Conservation (phyloP, 2,113 vertebrate species). For the Meles meles region DNA sequence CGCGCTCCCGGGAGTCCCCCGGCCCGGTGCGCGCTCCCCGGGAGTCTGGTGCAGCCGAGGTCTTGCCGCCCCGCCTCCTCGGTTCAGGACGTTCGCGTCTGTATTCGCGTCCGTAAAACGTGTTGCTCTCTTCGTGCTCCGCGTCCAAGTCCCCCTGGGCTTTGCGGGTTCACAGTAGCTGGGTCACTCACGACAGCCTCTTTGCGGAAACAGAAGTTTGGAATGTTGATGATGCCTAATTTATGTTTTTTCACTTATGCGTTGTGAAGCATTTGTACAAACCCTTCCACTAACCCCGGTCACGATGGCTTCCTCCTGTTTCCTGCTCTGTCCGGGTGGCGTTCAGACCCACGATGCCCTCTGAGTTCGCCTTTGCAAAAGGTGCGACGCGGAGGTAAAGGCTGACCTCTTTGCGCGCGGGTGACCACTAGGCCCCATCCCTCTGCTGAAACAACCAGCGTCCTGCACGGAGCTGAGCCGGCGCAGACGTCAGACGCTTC, state of each 20-base stretch:
- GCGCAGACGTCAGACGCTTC: not conserved
- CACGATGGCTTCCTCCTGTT: no score
- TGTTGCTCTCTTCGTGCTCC: not conserved
- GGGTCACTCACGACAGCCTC: not conserved
- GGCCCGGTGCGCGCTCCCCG: no score
- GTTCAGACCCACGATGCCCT: not conserved
- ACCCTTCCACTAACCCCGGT: not conserved
- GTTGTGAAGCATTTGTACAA: not conserved
- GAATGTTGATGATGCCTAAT: not conserved
- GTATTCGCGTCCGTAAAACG: not conserved
- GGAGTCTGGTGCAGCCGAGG: no score
- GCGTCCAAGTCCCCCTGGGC: not conserved
- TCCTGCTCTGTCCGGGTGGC: no score
- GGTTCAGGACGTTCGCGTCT: not conserved
- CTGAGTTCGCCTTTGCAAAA: not conserved
- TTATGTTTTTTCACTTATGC: not conserved
- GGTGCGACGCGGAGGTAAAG: not conserved
- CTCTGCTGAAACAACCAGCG: not conserved
- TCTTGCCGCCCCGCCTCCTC: not conserved
- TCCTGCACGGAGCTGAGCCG: not conserved
- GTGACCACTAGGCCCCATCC: no score
- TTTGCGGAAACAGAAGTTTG: not conserved
- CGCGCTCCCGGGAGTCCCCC: no score
- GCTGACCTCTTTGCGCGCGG: not conserved
- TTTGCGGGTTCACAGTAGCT: not conserved